These are phyloP conservation scores for Aproaerema taeniolella DNA, from an alignment of 2,888 invertebrate genomes.

Conservation along the genomic window DNA sequence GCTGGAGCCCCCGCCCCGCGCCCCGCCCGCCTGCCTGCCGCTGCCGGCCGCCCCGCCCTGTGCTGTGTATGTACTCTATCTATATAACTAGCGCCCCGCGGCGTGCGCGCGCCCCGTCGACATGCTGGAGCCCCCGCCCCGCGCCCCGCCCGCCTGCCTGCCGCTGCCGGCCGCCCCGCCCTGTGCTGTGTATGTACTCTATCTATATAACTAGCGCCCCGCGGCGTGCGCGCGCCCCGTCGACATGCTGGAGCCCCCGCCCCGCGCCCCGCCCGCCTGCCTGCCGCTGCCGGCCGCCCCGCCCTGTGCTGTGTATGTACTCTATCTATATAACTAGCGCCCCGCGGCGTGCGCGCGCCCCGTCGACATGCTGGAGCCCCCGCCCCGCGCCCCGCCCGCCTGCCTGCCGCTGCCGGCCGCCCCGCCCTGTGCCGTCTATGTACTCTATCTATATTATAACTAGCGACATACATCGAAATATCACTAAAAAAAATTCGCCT, in stretches of 20 bases:
- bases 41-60: conserved; percentile 85
- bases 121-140: conserved; percentile 81
- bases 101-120: conserved; percentile 59
- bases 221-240: conserved; percentile 59
- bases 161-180: conserved; percentile 81
- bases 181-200: conserved; percentile 88
- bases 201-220: no score
- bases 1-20: conserved; percentile 83
- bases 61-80: conserved; percentile 86
- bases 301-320: conserved; percentile 87
- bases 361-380: conserved; percentile 72
- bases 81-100: no score
- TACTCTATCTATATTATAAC: no score
- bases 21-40: conserved; percentile 67
- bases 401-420: conserved; percentile 77
- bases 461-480: no score
- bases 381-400: conserved; percentile 82
- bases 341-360: conserved; percentile 59
- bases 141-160: conserved; percentile 73
- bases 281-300: conserved; percentile 80
- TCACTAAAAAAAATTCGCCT: no score
- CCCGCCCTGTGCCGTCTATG: conserved; percentile 88
- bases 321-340: no score
- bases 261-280: conserved; percentile 80
- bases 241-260: conserved; percentile 77